Conservation (phyloP, 2,797 vertebrate genomes). For the Zonotrichia albicollis region DNA sequence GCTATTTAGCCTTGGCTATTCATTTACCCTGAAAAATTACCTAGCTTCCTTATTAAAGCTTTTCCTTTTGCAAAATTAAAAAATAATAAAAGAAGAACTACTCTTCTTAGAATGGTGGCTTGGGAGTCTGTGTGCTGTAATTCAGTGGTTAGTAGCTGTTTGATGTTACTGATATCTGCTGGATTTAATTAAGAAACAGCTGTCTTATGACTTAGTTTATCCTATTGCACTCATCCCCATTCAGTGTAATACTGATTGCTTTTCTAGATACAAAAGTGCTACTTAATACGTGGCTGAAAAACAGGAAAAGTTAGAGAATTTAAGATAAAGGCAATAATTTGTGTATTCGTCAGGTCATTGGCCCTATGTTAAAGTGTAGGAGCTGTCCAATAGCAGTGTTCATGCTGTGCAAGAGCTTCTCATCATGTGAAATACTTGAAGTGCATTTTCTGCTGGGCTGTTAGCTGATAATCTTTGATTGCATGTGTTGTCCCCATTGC, state of each 20-base stretch:
- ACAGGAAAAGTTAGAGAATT: conserved; percentile 31
- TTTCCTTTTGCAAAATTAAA: background rate
- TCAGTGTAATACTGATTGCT: conserved; percentile 22
- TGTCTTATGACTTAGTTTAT: conserved; percentile 16
- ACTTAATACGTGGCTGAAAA: conserved; percentile 29
- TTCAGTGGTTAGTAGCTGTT: background rate
- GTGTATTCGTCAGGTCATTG: background rate
- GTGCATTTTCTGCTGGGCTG: background rate
- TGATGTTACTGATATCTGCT: conserved; percentile 22
- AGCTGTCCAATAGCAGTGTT: background rate
- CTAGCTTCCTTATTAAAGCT: background rate
- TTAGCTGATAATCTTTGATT: background rate
- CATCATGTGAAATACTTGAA: background rate
- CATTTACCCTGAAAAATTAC: background rate
- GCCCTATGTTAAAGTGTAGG: background rate
- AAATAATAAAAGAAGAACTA: background rate
- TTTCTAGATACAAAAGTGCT: conserved; percentile 41
- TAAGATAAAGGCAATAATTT: conserved; percentile 14
- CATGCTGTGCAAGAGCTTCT: background rate
- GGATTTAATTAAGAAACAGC: conserved; percentile 51
- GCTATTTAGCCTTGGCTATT: background rate
- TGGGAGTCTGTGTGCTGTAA: background rate
- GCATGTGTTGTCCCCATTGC: background rate
- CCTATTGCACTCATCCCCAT: conserved; percentile 3
- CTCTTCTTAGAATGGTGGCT: background rate